Evolutionary conservation across 2,113 vertebrate genomes (phyloP), one percentile per base, ranked within the genome.

Genomic region (Speoplatyrhinus poulsoni): DNA sequence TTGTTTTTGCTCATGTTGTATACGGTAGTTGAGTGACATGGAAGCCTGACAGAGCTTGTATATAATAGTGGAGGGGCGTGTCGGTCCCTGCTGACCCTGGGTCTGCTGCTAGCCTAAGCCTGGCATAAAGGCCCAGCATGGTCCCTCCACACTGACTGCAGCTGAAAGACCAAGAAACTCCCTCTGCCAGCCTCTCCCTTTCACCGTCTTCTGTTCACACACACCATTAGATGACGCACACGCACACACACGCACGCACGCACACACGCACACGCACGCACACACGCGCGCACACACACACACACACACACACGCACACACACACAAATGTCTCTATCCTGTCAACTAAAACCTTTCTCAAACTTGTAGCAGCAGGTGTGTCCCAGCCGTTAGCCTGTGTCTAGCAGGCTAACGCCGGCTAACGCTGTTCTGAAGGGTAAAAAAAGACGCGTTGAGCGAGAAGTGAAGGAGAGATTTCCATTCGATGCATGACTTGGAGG

Each of bases 341-440:
- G 32, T 69, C 77, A 69, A 82, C 76, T 76, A 79, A 69, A 49
- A 41, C 75, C 69, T 64, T 47, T 57, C 60, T 68, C 69, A 74
- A 73, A 70, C 84, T 65, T 65, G 58, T 75, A 72, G 65, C 58
- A 71, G 88, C 90, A 93, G 90, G 92, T 91, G 92, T 59, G 69
- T 80, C 73, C 74, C 26, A 26, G 26, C 26, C 26, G 26, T 26
- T 26, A 26, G 26, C 26, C 59, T 71, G 62, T 72, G 70, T 68
- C 63, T 63, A 57, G 11, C 36, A 60, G 61, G 53, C 68, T 16
- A 49, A 16, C 50, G 63, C 65, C 32, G 1, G 57, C 60, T 46
- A 48, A 59, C 26, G 26, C 54, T 26, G 33, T 60, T 60, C 52
- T 26, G 36, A 9, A 59, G 48, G 54, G 19, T 62, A 9, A 36